Conservation (phyloP, 2,113 vertebrate species). For the Bungarus multicinctus region DNA sequence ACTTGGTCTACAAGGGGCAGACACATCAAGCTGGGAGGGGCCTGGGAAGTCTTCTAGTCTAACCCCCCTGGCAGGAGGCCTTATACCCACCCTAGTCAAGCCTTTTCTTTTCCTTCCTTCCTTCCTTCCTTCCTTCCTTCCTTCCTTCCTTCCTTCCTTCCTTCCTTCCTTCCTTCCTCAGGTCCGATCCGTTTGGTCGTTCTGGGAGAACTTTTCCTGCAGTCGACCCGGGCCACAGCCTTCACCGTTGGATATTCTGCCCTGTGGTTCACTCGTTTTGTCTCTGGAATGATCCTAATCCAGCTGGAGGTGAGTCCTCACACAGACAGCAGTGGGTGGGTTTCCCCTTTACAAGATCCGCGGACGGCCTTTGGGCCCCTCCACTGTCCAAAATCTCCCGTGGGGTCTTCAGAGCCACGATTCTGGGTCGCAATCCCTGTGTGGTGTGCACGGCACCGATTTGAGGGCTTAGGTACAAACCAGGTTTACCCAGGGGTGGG, state of each 20-base stretch:
- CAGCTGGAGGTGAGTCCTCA: conserved; percentile 81
- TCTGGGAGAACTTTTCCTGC: conserved; percentile 90
- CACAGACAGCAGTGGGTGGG: too few species aligned
- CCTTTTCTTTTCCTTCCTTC: not conserved
- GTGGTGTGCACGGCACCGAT: fast-evolving
- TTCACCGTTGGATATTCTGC: conserved; percentile 87
- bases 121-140: too few species aligned
- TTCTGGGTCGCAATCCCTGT: not conserved
- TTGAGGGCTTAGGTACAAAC: not conserved
- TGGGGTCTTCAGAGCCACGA: not conserved
- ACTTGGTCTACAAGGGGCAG: not conserved
- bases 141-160: too few species aligned
- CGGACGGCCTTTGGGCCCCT: not conserved
- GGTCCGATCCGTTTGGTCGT: conserved; percentile 84
- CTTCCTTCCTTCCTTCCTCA: conserved; percentile 43
- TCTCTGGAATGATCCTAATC: conserved; percentile 83
- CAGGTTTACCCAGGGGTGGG: too few species aligned
- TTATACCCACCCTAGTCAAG: too few species aligned
- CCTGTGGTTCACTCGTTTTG: conserved; percentile 90
- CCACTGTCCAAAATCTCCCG: not conserved
- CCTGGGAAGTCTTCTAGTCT: not conserved
- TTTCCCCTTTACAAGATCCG: not conserved
- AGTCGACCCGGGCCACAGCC: conserved; percentile 83
- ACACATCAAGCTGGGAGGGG: not conserved
- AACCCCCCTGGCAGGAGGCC: not conserved